Percentiles rank a stretch among this genome's conserved stretches.
Evolutionary conservation across 2,888 invertebrate genomes (phyloP).

Genomic region (Oegoconia quadripuncta): DNA sequence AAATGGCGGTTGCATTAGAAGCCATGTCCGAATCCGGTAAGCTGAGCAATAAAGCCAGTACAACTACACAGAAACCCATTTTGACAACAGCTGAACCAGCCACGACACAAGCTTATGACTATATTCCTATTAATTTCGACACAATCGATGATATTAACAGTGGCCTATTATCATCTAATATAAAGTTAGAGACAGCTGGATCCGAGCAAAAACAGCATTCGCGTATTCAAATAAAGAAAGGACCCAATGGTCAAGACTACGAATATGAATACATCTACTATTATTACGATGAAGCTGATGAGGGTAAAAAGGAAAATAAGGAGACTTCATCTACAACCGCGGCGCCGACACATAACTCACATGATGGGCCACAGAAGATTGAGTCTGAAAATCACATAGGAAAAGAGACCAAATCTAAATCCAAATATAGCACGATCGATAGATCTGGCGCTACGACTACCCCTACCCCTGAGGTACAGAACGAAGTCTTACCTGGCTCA

Average conservation of each 20-base stretch:
- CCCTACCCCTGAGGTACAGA: slow-evolving; percentile 80
- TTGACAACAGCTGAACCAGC: slow-evolving; percentile 73
- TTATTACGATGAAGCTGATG: slow-evolving; percentile 91
- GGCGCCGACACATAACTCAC: slow-evolving; percentile 68
- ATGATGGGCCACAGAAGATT: slow-evolving; percentile 80
- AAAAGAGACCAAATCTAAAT: slow-evolving; percentile 68
- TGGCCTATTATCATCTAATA: slow-evolving; percentile 68
- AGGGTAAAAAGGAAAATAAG: slow-evolving; percentile 55
- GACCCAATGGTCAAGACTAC: slow-evolving; percentile 93
- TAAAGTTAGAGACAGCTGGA: slow-evolving; percentile 81
- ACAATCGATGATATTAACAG: slow-evolving; percentile 72
- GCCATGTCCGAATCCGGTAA: slow-evolving; percentile 73
- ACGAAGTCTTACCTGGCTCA: slow-evolving; percentile 81
- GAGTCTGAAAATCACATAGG: slow-evolving; percentile 63
- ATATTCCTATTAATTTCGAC: slow-evolving; percentile 71
- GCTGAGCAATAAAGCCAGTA: slow-evolving; percentile 52
- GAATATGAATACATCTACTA: slow-evolving; percentile 96
- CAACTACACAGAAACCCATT: slow-evolving; percentile 77
- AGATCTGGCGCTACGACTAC: slow-evolving; percentile 56
- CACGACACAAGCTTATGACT: slow-evolving; percentile 57
- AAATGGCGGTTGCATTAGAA: slow-evolving; percentile 64
- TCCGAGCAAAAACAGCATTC: slow-evolving; percentile 85
- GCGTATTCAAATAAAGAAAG: slow-evolving; percentile 90
- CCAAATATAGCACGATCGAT: slow-evolving; percentile 78
- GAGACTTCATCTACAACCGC: slow-evolving; percentile 40